phyloP scores from a whole-genome alignment of 2,113 vertebrate genomes.

The Pampusana beccarii region DNA sequence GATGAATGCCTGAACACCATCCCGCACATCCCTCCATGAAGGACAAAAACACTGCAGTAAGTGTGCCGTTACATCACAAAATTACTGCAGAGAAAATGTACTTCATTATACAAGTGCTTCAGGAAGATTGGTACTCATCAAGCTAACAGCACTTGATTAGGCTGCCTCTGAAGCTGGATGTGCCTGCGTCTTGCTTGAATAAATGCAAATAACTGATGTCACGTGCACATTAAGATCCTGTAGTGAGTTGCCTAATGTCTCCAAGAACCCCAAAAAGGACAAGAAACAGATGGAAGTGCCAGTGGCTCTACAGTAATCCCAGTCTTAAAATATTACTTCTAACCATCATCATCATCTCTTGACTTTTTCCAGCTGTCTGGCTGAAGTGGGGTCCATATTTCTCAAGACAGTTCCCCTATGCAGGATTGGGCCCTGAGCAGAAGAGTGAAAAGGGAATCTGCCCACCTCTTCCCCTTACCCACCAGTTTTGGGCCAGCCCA shows the following conservation, averaged over 20 bases:
- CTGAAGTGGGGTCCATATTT: background rate
- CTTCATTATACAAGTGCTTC: slow-evolving; percentile 45
- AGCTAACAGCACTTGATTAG: slow-evolving; percentile 44
- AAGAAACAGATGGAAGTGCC: background rate
- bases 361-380: background rate
- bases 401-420: background rate
- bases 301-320: background rate
- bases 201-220: background rate
- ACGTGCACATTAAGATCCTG: background rate
- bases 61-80: background rate
- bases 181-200: background rate
- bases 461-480: background rate
- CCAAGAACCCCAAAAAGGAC: background rate
- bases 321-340: background rate
- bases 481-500: background rate
- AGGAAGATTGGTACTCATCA: slow-evolving; percentile 49
- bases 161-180: background rate
- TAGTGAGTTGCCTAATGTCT: background rate
- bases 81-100: slow-evolving; percentile 33
- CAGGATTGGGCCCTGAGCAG: background rate
- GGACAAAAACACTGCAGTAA: slow-evolving; percentile 33
- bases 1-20: background rate
- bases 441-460: background rate
- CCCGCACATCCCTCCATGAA: background rate
- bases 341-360: background rate